Evolutionary conservation across 2,888 invertebrate genomes (phyloP), one percentile per base, ranked within the genome.

Genomic region (Eupithecia centaureata): DNA sequence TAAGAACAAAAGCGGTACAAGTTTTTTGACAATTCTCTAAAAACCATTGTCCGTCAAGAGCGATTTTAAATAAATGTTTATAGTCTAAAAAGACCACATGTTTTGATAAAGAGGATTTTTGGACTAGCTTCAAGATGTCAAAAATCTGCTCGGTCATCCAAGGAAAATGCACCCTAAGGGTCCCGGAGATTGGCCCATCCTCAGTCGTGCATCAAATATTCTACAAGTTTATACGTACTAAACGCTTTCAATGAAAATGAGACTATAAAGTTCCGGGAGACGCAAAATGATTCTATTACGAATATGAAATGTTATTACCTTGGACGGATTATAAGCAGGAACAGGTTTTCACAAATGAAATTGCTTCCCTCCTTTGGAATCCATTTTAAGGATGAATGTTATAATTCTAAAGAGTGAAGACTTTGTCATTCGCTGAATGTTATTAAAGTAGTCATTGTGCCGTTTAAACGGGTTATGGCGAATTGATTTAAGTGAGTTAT

Each of bases 231-330:
- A 91, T 90, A 87, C 86, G 85, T 89, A 90, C 91, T 92, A 92
- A 92, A 91, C 91, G 91, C 88, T 92, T 88, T 85, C 91, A 90
- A 92, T 92, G 92, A 92, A 92, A 92, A 92, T 90, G 91, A 91
- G 92, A 92, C 91, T 91, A 92, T 93, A 92, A 93, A 92, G 87
- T 92, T 89, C 90, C 86, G 85, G 83, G 89, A 90, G 92, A 91
- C 91, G 90, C 88, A 87, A 87, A 92, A 90, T 92, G 92, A 92
- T 92, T 92, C 91, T 91, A 92, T 93, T 93, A 92, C 90, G 92
- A 93, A 92, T 92, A 92, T 93, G 93, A 92, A 93, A 93, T 91
- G 92, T 90, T 93, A 93, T 92, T 93, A 92, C 91, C 87, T 90
- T 84, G 91, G 91, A 92, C 89, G 92, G 91, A 93, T 92, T 93